Percentiles rank a stretch among this genome's conserved stretches.
phyloP scores from a whole-genome alignment of 2,797 vertebrate genomes.

The Premnoplex brunnescens region DNA sequence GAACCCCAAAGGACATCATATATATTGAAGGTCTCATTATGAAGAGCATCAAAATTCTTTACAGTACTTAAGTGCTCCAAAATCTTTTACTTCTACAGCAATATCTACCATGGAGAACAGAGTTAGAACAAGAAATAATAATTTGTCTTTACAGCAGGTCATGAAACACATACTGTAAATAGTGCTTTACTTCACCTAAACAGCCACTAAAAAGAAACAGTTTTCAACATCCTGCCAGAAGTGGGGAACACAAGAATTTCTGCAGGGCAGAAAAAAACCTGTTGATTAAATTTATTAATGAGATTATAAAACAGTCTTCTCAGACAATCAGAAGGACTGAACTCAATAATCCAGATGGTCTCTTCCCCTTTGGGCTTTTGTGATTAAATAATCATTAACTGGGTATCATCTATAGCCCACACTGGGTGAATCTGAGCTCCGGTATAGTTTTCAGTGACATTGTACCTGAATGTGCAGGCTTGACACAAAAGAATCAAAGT shows the following conservation, averaged over 20 bases:
- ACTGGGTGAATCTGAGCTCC: not conserved
- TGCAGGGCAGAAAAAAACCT: not conserved
- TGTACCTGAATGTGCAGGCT: accelerated
- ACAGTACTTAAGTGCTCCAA: not conserved
- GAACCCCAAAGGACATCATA: not conserved
- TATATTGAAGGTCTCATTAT: not conserved
- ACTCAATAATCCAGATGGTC: not conserved
- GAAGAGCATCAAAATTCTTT: not conserved
- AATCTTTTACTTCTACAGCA: not conserved
- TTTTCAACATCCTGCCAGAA: not conserved
- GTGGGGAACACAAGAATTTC: not conserved
- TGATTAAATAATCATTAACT: not conserved
- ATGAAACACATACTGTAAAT: not conserved
- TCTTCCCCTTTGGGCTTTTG: not conserved
- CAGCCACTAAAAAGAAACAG: not conserved
- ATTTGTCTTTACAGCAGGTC: not conserved
- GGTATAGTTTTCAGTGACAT: not conserved
- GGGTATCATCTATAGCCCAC: not conserved
- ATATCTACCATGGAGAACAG: not conserved
- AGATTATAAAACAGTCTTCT: not conserved
- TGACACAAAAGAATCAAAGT: not conserved
- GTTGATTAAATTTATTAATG: not conserved
- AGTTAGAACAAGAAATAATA: not conserved
- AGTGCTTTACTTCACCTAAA: not conserved
- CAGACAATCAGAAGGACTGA: not conserved